phyloP scores from a whole-genome alignment of 2,888 invertebrate genomes.

The Melanchra persicariae region DNA sequence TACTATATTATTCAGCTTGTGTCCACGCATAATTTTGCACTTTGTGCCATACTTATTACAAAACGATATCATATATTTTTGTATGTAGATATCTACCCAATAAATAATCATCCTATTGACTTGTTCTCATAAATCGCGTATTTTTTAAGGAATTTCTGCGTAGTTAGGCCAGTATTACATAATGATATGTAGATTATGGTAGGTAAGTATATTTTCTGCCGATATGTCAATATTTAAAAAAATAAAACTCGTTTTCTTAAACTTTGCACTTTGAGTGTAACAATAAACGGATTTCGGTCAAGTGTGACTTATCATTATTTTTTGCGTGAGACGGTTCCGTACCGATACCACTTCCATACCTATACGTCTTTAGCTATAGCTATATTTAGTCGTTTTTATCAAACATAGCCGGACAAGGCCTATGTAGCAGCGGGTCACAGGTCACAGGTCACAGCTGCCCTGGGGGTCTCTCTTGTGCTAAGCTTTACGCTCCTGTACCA shows the following conservation, averaged over 20 bases:
- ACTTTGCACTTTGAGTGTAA: neutral
- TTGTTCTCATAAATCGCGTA: neutral
- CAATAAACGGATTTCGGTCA: neutral
- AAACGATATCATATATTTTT: neutral
- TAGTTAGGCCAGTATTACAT: neutral
- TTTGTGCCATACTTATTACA: neutral
- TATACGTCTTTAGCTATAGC: too few relatives aligned
- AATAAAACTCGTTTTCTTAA: conserved; percentile 11
- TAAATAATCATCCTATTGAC: neutral
- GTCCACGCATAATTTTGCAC: neutral
- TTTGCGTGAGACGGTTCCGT: neutral
- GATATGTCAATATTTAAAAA: conserved; percentile 26
- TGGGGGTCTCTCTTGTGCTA: too few relatives aligned
- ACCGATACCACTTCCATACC: conserved; percentile 1
- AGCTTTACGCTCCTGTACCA: too few relatives aligned
- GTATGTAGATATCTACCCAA: neutral
- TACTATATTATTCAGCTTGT: neutral
- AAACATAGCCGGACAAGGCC: too few relatives aligned
- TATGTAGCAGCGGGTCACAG: too few relatives aligned
- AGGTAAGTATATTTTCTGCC: neutral
- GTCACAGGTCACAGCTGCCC: too few relatives aligned
- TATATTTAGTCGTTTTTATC: too few relatives aligned
- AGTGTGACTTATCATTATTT: neutral
- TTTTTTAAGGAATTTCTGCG: neutral
- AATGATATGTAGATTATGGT: conserved; percentile 24